Conservation (phyloP, 1,140 invertebrate genomes). For the Lucilia sericata region DNA sequence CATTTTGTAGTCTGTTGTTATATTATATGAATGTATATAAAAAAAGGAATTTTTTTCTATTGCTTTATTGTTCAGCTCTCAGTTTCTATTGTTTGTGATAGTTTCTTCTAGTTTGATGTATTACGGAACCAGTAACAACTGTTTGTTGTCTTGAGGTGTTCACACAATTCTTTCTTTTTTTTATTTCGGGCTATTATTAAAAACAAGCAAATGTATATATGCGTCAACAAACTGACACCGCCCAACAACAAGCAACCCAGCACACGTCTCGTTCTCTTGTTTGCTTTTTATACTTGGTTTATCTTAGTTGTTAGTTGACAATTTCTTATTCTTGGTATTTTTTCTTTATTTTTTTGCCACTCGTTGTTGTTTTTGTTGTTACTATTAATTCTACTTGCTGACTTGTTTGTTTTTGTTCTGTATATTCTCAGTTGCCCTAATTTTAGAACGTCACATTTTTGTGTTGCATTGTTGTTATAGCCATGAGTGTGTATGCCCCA, state of each 20-base stretch:
- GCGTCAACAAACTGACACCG: conserved; percentile 36
- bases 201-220: conserved; percentile 26
- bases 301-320: not conserved
- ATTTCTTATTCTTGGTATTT: conserved; percentile 12
- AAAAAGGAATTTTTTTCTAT: conserved; percentile 9
- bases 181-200: conserved; percentile 31
- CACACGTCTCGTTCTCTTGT: not conserved
- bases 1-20: conserved; percentile 52
- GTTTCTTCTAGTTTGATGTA: not conserved
- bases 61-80: not conserved
- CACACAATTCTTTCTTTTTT: not conserved
- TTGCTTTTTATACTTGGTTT: not conserved
- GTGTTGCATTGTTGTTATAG: conserved; percentile 13
- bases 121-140: conserved; percentile 34
- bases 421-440: conserved; percentile 15
- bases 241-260: too few relatives aligned
- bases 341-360: not conserved
- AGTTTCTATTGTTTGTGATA: not conserved
- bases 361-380: not conserved
- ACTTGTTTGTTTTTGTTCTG: not conserved
- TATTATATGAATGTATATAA: conserved; percentile 15
- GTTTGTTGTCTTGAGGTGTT: conserved; percentile 14
- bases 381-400: not conserved
- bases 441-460: conserved; percentile 26
- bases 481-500: not conserved